These are phyloP conservation scores for Donacobius atricapilla DNA, from an alignment of 2,113 vertebrate species.

Conservation along the genomic window DNA sequence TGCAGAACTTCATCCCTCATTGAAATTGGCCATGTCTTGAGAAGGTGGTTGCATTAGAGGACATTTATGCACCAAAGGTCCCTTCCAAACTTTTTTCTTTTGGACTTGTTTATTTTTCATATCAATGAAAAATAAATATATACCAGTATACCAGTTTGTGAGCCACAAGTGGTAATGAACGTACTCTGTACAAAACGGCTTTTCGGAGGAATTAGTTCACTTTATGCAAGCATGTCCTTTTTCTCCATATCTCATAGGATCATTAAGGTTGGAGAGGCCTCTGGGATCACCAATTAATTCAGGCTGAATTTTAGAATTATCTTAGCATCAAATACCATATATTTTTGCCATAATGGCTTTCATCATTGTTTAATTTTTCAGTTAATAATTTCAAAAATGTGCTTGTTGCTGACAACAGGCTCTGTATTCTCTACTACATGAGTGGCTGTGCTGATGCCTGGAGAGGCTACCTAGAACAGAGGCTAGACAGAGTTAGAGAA, in stretches of 20 bases:
- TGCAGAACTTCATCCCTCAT: not conserved
- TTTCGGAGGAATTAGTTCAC: not conserved
- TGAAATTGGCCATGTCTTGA: not conserved
- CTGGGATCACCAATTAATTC: not conserved
- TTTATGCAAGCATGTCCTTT: not conserved
- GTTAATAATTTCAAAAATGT: not conserved
- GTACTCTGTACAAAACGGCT: not conserved
- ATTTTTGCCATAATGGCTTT: not conserved
- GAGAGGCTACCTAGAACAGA: not conserved
- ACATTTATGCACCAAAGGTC: not conserved
- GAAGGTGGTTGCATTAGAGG: not conserved
- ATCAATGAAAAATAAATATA: not conserved
- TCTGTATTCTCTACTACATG: accelerated
- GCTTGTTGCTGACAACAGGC: not conserved
- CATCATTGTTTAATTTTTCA: not conserved
- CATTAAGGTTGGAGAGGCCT: not conserved
- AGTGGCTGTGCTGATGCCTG: not conserved
- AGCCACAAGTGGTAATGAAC: not conserved
- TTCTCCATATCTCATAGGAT: not conserved
- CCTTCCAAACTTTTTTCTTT: not conserved
- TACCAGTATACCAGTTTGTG: not conserved
- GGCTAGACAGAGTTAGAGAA: not conserved
- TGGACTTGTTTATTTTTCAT: not conserved
- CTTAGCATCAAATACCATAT: not conserved
- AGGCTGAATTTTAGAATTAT: not conserved